Base-by-base conservation (phyloP, 2,888 invertebrate species). In the Callosobruchus maculatus region DNA sequence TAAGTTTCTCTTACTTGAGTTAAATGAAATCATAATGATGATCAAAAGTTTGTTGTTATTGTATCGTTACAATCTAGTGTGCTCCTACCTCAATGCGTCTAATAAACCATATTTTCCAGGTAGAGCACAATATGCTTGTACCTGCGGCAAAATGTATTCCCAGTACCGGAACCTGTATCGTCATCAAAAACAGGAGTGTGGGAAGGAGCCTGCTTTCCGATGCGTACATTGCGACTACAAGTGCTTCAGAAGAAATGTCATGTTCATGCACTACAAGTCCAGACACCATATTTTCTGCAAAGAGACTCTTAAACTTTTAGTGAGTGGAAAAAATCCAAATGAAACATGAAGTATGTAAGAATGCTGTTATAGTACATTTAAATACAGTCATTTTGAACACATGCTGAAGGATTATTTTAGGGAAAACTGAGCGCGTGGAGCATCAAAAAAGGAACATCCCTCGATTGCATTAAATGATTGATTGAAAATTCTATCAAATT, bases 221-320 rank as follows among this genome's bases (percentile, higher is more conserved):
- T 84, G 84, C 72, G 82, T 80, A 20, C 70, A 83, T 22, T 84
- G 84, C 78, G 83, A 83, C 5, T 81, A 83, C 70, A 83, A 81
- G 77, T 84, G 83, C 74, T 83, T 83, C 76, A 75, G 82, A 71
- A 82, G 81, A 26, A 83, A 84, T 72, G 81, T 83, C 9, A 72
- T 83, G 68, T 79, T 81, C 68, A 21, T 68, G 68, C 68, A 68
- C 20, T 68, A 68, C 22, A 21, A 21, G 21, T 21, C 21, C 1
- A 68, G 22, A 22, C 68, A 68, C 20, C 68, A 22, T 68, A 22
- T 73, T 70, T 49, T 49, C 13, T 49, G 49, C 13, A 49, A 30
- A 72, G 72, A 68, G n/a, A 26, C n/a, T 26, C 68, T 26, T n/a
- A 21, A 77, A 74, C 72, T 20, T 21, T 77, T 75, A 72, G 21